Conservation (phyloP, 2,113 vertebrate species). For the Ceuthmochares aereus region DNA sequence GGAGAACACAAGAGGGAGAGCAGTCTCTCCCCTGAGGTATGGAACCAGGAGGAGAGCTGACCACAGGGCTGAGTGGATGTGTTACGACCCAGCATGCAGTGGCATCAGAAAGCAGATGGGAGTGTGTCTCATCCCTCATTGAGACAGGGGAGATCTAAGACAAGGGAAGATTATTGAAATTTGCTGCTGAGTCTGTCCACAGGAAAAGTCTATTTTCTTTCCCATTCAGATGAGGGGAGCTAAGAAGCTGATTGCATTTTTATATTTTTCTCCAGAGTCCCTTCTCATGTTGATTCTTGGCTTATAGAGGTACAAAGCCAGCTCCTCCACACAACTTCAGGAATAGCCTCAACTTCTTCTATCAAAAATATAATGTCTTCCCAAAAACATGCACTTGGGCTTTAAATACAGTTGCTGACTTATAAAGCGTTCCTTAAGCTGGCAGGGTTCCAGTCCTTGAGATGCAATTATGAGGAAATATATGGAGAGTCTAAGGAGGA, state of each 20-base stretch:
- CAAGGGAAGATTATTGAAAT: background rate
- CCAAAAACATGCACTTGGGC: background rate
- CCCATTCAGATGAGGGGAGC: background rate
- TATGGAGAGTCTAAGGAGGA: background rate
- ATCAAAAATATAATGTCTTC: background rate
- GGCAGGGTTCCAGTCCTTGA: background rate
- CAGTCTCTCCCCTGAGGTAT: fast-evolving
- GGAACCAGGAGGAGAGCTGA: background rate
- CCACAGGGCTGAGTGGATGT: fast-evolving
- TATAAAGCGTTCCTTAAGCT: background rate
- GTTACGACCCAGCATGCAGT: fast-evolving
- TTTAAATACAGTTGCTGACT: background rate
- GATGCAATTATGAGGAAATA: background rate
- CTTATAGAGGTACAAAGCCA: background rate
- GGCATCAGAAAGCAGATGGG: background rate
- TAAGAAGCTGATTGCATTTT: background rate
- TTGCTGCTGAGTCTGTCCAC: background rate
- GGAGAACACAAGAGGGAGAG: background rate
- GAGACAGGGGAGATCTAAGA: background rate
- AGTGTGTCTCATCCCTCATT: background rate
- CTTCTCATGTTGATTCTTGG: background rate
- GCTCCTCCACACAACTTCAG: background rate
- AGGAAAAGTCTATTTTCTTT: background rate
- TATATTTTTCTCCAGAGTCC: background rate
- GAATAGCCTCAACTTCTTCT: background rate